These are phyloP conservation scores for Synanthedon formicaeformis DNA, from an alignment of 2,888 invertebrate species.

Conservation along the genomic window DNA sequence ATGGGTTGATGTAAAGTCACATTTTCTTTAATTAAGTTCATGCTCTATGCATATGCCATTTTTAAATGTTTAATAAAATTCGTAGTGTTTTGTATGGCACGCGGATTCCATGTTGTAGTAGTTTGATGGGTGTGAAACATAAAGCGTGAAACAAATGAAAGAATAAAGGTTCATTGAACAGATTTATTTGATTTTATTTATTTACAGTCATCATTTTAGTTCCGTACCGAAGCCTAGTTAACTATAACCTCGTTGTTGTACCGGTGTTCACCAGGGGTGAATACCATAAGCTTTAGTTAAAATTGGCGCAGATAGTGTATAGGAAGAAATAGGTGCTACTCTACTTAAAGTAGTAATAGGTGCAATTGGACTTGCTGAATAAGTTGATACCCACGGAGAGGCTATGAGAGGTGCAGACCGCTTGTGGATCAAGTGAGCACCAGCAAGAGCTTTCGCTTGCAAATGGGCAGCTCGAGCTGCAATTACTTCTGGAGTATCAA, in stretches of 20 bases:
- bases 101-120: too few relatives aligned
- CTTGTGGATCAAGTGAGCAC: slow-evolving; percentile 47
- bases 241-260: slow-evolving; percentile 26
- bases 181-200: too few relatives aligned
- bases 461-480: slow-evolving; percentile 53
- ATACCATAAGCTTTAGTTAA: slow-evolving; percentile 41
- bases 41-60: too few relatives aligned
- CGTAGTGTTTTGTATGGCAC: too few relatives aligned
- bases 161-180: too few relatives aligned
- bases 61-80: too few relatives aligned
- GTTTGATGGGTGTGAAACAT: too few relatives aligned
- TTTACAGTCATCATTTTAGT: slow-evolving; percentile 6
- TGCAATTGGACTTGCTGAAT: slow-evolving; percentile 27
- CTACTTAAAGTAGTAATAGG: slow-evolving; percentile 19
- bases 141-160: too few relatives aligned
- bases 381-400: slow-evolving; percentile 30
- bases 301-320: slow-evolving; percentile 28
- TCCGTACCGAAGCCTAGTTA: slow-evolving; percentile 32
- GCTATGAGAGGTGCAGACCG: slow-evolving; percentile 24
- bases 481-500: slow-evolving; percentile 50
- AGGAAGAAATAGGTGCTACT: slow-evolving; percentile 14
- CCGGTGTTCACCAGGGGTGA: slow-evolving; percentile 46
- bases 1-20: too few relatives aligned
- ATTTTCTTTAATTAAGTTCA: too few relatives aligned
- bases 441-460: slow-evolving; percentile 45